phyloP scores from a whole-genome alignment of 2,888 invertebrate genomes.

The Pseudococcus viburni region DNA sequence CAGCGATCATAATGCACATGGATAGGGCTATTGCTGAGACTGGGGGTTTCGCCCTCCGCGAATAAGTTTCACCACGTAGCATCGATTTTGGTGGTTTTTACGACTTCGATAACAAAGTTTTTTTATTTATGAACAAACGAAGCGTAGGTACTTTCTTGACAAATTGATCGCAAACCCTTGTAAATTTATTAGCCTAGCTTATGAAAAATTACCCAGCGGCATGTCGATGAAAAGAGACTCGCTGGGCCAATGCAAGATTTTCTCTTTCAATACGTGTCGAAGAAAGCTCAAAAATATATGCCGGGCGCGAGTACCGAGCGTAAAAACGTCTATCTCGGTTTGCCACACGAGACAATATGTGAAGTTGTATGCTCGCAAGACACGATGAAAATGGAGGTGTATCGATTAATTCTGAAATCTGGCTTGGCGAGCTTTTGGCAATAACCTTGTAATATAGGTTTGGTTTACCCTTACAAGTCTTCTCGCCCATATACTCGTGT shows the following conservation, averaged over 20 bases:
- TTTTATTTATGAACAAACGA: slow-evolving; percentile 16
- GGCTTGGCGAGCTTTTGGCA: slow-evolving; percentile 26
- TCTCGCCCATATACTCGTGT: slow-evolving; percentile 8
- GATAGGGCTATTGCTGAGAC: not conserved
- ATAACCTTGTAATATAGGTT: slow-evolving; percentile 42
- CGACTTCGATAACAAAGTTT: slow-evolving; percentile 32
- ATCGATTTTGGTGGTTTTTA: slow-evolving; percentile 4
- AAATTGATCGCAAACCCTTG: not conserved
- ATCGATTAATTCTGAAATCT: slow-evolving; percentile 26
- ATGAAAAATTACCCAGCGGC: not conserved
- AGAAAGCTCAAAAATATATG: not conserved
- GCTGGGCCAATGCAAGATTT: too few relatives aligned
- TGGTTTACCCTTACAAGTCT: slow-evolving; percentile 42
- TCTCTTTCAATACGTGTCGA: not conserved
- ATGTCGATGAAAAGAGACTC: too few relatives aligned
- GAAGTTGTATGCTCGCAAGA: not conserved
- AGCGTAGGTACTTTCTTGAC: slow-evolving; percentile 11
- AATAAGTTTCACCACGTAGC: not conserved
- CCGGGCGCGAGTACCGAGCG: not conserved
- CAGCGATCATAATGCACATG: slow-evolving; percentile 43
- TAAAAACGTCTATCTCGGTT: not conserved
- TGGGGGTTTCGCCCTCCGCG: not conserved
- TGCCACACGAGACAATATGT: not conserved
- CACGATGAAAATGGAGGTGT: slow-evolving; percentile 10
- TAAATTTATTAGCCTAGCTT: not conserved